Conservation (phyloP, 1,140 invertebrate genomes). For the Bombus ignitus region DNA sequence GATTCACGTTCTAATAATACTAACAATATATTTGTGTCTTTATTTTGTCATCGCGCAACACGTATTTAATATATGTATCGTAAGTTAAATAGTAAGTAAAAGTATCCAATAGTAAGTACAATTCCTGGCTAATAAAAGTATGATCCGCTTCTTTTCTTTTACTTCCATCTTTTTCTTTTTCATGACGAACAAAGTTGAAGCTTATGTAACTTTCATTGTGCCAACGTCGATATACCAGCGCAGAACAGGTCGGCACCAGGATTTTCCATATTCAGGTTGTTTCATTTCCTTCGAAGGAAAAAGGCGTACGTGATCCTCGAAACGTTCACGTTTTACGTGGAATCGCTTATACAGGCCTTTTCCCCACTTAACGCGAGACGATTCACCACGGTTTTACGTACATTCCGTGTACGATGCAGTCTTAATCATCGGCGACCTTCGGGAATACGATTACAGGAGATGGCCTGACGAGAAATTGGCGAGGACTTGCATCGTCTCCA, state of each 20-base stretch:
- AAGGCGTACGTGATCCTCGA: slow-evolving; percentile 53
- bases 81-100: background rate
- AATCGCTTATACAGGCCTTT: slow-evolving; percentile 1
- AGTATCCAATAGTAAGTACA: background rate
- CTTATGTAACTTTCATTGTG: slow-evolving; percentile 24
- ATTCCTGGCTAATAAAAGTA: background rate
- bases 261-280: slow-evolving; percentile 16
- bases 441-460: slow-evolving; percentile 25
- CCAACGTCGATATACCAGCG: background rate
- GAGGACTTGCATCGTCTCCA: slow-evolving; percentile 13
- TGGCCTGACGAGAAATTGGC: slow-evolving; percentile 31
- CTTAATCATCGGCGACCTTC: slow-evolving; percentile 29
- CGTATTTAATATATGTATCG: background rate
- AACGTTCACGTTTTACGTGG: slow-evolving; percentile 23
- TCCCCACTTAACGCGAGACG: slow-evolving; percentile 27
- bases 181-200: background rate
- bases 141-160: background rate
- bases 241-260: background rate
- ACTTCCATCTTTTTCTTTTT: background rate
- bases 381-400: slow-evolving; percentile 23
- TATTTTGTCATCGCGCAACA: background rate
- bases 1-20: too few species aligned
- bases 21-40: too few species aligned
- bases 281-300: slow-evolving; percentile 32
- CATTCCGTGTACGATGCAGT: background rate